Base-by-base conservation (phyloP, 1,140 invertebrate genomes). In the Tetraneura akinire region DNA sequence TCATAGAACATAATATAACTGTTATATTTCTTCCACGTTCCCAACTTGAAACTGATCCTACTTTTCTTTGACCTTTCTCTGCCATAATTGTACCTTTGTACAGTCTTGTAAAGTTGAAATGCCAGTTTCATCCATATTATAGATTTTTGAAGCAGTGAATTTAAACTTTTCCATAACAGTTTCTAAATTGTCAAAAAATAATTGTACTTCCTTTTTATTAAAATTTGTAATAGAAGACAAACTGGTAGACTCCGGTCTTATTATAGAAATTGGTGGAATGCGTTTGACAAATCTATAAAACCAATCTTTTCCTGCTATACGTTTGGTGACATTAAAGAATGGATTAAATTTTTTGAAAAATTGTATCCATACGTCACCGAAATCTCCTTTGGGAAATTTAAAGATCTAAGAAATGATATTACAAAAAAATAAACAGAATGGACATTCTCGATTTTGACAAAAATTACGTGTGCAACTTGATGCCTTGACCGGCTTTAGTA, bases 121-220 rank as follows among this genome's bases (percentile, higher is more conserved):
- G 18, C 86, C 87, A 8, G 86, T 88, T 83, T 88, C 88, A 83
- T 88, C 87, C 16, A 87, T 82, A 82, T 88, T 88, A 70, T 84
- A 87, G 29, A 88, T 87, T 9, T 3, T 4, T 8, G 37, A 26
- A 11, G 21, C 3, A 42, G 26, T 1, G 23, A 70, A 70, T 49
- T 9, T 18, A 51, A 29, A 26, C 18, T 51, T 47, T 26, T 16
- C 21, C 23, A 49, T 32, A 18, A 47, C 6, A 3, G 6, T 51
- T 9, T 49, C 26, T 8, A 71, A 21, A 29, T 82, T 84, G 83
- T 74, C 83, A 83, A 64, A 86, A 82, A 82, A 85, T 83, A 80
- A 83, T 82, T 37, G 78, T 71, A 81, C 82, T 68, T 76, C 84
- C 81, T 14, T 78, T 81, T 64, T 42, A 53, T 81, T 80, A 53